These are phyloP conservation scores for Marisa cornuarietis DNA, from an alignment of 1,140 invertebrate genomes.

Conservation along the genomic window DNA sequence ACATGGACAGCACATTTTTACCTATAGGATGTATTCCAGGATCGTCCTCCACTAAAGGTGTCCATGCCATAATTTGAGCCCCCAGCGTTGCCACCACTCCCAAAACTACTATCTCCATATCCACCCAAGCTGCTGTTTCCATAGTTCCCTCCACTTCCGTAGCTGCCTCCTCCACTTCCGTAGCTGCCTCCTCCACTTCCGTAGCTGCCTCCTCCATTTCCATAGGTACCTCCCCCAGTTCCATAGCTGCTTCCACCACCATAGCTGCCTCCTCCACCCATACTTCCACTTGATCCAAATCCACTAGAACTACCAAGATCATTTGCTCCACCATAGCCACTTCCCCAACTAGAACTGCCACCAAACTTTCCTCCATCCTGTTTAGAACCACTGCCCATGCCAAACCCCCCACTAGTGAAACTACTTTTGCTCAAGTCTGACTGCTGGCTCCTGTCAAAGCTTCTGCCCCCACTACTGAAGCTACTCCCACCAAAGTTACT, in stretches of 20 bases:
- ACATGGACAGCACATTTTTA: too few species aligned
- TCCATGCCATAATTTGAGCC: too few species aligned
- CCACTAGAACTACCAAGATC: background rate
- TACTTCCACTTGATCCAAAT: background rate
- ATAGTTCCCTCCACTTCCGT: background rate
- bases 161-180: background rate
- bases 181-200: background rate
- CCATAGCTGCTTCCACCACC: background rate
- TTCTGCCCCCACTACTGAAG: conserved; percentile 1
- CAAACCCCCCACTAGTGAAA: conserved; percentile 13
- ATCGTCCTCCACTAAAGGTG: too few species aligned
- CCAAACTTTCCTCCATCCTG: too few species aligned
- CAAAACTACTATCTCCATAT: background rate
- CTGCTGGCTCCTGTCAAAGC: background rate
- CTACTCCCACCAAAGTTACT: conserved; percentile 15
- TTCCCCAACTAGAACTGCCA: conserved; percentile 7
- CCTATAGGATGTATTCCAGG: too few species aligned
- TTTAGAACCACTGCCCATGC: background rate
- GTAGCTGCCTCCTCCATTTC: background rate
- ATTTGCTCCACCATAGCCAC: background rate
- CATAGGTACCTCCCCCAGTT: background rate
- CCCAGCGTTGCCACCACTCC: background rate
- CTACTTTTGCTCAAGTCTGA: conserved; percentile 21
- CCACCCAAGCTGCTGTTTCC: background rate
- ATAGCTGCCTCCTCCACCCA: background rate